Percentiles rank a stretch among this genome's conserved stretches.
Conservation (phyloP, 2,113 vertebrate genomes). For the Carassius gibelio region DNA sequence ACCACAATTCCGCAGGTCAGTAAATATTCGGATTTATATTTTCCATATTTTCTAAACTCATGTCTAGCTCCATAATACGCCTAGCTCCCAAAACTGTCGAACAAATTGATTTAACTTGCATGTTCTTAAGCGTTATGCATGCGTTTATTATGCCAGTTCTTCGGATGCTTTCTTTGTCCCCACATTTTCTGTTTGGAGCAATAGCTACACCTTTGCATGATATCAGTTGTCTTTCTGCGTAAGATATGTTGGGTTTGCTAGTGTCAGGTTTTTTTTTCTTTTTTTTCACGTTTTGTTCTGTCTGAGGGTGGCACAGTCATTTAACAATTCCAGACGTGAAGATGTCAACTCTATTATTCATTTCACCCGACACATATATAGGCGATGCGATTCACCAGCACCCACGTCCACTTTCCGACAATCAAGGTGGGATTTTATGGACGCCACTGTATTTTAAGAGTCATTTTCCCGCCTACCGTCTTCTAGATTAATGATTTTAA, state of each 20-base stretch:
- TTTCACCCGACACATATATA: conserved; percentile 34
- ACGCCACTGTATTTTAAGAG: conserved; percentile 20
- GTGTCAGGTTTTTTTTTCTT: no score
- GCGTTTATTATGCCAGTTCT: neutral
- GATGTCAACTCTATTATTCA: conserved; percentile 40
- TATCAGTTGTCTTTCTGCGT: neutral
- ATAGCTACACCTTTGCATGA: neutral
- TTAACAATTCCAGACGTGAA: conserved; percentile 33
- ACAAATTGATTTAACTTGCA: conserved; percentile 14
- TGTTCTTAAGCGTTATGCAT: neutral
- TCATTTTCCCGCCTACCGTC: conserved; percentile 53
- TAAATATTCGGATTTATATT: conserved; percentile 65
- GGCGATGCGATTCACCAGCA: conserved; percentile 30
- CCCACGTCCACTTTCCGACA: conserved; percentile 48
- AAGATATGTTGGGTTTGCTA: neutral
- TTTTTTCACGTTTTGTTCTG: neutral
- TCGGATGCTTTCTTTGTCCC: conserved; percentile 15
- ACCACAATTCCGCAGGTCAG: conserved; percentile 81
- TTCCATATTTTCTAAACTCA: neutral
- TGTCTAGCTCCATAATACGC: neutral
- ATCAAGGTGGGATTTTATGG: conserved; percentile 45
- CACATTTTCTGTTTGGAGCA: neutral
- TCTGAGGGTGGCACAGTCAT: conserved; percentile 25
- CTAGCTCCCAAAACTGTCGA: neutral
- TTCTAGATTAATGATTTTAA: conserved; percentile 69